A percentile compares a stretch with the other conserved stretches of the same genome.
These are phyloP conservation scores for Delphinus delphis DNA, from an alignment of 2,113 vertebrate species.

Conservation along the genomic window DNA sequence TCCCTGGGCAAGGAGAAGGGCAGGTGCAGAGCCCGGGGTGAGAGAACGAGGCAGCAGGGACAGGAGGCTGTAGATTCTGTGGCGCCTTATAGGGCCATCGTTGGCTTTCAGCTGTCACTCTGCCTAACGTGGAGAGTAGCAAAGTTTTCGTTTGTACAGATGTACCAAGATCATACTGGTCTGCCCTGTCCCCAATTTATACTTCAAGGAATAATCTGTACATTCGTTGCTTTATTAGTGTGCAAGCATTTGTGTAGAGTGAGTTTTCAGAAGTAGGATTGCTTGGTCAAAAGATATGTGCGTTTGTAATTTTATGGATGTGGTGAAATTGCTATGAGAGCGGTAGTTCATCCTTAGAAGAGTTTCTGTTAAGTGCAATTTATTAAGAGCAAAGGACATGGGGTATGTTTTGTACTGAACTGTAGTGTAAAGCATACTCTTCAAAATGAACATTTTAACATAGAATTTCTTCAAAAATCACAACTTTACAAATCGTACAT, in stretches of 20 bases:
- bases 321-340: not conserved
- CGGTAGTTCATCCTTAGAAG: not conserved
- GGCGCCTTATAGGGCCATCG: not conserved
- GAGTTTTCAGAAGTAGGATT: not conserved
- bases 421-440: not conserved
- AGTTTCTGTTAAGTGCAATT: not conserved
- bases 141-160: not conserved
- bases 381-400: not conserved
- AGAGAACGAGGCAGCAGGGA: too few species aligned
- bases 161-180: not conserved
- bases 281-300: not conserved
- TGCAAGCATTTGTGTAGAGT: not conserved
- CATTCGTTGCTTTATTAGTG: not conserved
- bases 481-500: not conserved
- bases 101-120: not conserved
- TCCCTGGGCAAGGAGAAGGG: not conserved
- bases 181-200: accelerated
- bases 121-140: not conserved
- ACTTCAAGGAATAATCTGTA: not conserved
- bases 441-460: not conserved
- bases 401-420: not conserved
- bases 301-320: not conserved
- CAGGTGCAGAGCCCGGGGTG: not conserved
- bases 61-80: accelerated
- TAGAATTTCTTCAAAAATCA: not conserved